Conservation (phyloP, 2,113 vertebrate genomes). For the Indri indri region DNA sequence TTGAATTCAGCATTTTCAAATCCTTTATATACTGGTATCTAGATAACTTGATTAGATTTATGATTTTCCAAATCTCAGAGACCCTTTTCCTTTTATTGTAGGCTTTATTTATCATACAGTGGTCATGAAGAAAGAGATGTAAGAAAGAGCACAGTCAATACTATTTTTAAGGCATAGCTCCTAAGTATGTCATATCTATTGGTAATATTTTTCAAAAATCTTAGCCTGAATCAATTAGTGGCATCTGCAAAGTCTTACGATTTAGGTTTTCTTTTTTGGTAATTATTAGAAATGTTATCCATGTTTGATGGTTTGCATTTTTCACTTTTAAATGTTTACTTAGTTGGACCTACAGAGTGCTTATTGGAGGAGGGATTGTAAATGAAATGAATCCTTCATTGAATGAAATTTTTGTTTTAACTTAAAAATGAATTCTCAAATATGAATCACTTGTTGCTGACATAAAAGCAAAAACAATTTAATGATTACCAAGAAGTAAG, state of each 20-base stretch:
- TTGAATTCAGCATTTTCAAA: neutral
- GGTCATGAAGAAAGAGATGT: neutral
- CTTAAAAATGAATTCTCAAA: constrained; percentile 45
- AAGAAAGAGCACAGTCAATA: neutral
- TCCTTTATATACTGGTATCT: neutral
- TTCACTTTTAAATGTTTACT: neutral
- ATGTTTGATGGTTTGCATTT: neutral
- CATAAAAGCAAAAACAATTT: neutral
- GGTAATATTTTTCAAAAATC: neutral
- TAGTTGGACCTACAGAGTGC: neutral
- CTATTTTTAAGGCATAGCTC: neutral
- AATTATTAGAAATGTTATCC: neutral
- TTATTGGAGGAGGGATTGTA: neutral
- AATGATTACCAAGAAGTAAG: constrained; percentile 1
- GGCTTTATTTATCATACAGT: neutral
- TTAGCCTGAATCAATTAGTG: neutral
- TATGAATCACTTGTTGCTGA: constrained; percentile 23
- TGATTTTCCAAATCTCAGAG: neutral
- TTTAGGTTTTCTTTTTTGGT: neutral
- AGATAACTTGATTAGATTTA: constrained; percentile 15
- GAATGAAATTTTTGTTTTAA: constrained; percentile 37
- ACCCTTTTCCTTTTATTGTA: neutral
- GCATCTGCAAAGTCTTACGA: neutral
- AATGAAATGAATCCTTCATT: constrained; percentile 32
- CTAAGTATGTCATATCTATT: neutral